Base-by-base conservation (phyloP, 2,888 invertebrate genomes). In the Pyrochroa serraticornis region DNA sequence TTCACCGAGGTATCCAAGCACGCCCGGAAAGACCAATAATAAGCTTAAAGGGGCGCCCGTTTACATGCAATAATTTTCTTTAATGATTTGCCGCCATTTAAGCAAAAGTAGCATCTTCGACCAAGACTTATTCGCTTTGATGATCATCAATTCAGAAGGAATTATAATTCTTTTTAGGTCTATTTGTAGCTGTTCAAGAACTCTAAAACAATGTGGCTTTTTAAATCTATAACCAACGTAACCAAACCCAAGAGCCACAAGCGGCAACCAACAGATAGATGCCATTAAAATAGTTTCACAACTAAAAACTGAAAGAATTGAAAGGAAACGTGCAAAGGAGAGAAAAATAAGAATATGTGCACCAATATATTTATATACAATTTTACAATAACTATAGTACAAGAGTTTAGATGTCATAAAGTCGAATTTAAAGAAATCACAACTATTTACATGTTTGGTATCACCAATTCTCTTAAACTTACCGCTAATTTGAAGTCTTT, bases 401-500 rank as follows among this genome's bases (percentile, higher is more conserved):
- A 34, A 44, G 43, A n/a, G 44, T 39, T n/a, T n/a, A 8, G 9
- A 34, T n/a, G 41, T n/a, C 13, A 42, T 38, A 39, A 41, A 31
- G 22, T 22, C 14, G n/a, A 9, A 13, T 14, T 9, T 45, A 9
- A 32, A 7, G 14, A 31, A 39, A 49, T 12, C 34, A 7, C 22
- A 22, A 22, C 7, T 42, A 50, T 56, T 22, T 50, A 47, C 58
- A 58, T 3, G 22, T 22, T 41, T 32, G 14, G 8, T n/a, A n/a
- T n/a, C 39, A 48, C 42, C n/a, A 38, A 9, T 33, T 13, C 49
- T 52, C 64, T 6, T 6, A 34, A 36, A 56, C 72, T 73, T 67
- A 73, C 72, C 71, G 46, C 66, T 66, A 45, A 62, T 48, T 45
- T 65, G 60, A 46, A 52, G 43, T 56, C 45, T 63, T 10, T 66